Conservation (phyloP, 2,113 vertebrate genomes). For the Bos javanicus region DNA sequence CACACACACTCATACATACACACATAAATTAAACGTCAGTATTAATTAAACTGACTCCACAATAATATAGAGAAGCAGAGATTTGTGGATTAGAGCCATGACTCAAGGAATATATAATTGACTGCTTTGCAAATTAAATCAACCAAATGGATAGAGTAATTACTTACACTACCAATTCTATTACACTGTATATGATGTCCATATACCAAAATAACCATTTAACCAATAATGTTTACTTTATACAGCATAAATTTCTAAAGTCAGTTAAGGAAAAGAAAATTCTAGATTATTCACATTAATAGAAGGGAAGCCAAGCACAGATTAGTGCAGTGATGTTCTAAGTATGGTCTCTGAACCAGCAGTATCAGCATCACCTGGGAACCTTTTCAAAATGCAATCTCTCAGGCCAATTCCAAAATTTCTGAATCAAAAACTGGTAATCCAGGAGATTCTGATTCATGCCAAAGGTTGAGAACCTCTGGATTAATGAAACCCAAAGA, state of each 20-base stretch:
- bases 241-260: background rate
- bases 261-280: background rate
- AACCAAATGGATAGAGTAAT: background rate
- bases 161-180: background rate
- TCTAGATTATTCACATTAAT: conserved; percentile 28
- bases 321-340: background rate
- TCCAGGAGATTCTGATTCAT: background rate
- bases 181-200: background rate
- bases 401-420: background rate
- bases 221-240: background rate
- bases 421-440: background rate
- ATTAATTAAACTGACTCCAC: background rate
- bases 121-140: background rate
- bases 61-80: background rate
- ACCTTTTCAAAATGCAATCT: background rate
- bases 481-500: conserved; percentile 47
- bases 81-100: background rate
- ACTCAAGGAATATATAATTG: background rate
- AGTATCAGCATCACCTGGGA: background rate
- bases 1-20: background rate
- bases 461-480: conserved; percentile 1
- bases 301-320: background rate
- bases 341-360: background rate
- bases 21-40: background rate
- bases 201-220: background rate